Base-by-base conservation (phyloP, 2,797 vertebrate genomes). In the Pelodytes ibericus region DNA sequence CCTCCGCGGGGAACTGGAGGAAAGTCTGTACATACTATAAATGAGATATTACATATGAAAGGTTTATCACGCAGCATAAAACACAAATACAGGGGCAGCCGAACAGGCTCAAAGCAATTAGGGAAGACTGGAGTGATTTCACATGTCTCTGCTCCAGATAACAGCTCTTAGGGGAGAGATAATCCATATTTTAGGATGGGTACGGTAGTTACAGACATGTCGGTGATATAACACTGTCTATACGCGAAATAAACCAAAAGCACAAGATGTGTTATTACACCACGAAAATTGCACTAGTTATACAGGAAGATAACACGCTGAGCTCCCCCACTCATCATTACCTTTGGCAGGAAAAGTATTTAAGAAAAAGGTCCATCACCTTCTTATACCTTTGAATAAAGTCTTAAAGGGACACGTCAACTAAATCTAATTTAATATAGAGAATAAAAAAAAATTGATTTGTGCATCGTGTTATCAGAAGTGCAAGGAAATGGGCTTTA, bases 11-110 rank as follows among this genome's bases (percentile, higher is more conserved):
- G 31, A 69, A 36, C 27, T n/a, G 10, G 9, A 24, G 77, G 51
- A 47, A 39, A 27, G 63, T 58, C 13, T 20, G 22, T 13, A 30
- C 64, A 71, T 61, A 69, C 57, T 75, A 74, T 62, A 70, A 74
- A 78, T 80, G 76, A 75, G 72, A 57, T 74, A 67, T 71, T 70
- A 57, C 56, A 59, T 29, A 64, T 69, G 57, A 63, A 76, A 25
- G 67, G 29, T 76, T 81, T 81, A 80, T 75, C 61, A 61, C 61
- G 8, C 26, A 30, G 44, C 61, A 39, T 83, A 66, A 81, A 78
- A 71, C 56, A 63, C 65, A 67, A 73, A 60, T 56, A 59, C 80
- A 39, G 64, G n/a, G n/a, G n/a, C n/a, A n/a, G n/a, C n/a, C n/a
- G n/a, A n/a, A n/a, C n/a, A 44, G 59, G 25, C 75, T 49, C 16